These are phyloP conservation scores for Pasiphila rectangulata DNA, from an alignment of 2,888 invertebrate species.

Conservation along the genomic window DNA sequence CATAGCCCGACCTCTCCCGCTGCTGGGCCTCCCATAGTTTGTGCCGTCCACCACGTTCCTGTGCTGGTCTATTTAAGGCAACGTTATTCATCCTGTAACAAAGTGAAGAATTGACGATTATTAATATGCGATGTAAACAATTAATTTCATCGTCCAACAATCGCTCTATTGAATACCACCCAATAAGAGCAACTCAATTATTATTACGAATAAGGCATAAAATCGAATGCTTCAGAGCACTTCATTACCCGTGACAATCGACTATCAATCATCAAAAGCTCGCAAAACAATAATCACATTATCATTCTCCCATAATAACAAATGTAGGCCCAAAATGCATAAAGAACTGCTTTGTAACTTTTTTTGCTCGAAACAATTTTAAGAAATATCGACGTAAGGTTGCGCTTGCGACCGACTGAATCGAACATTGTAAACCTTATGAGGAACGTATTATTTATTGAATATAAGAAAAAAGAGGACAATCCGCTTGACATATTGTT, in stretches of 20 bases:
- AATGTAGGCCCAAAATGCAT: constrained; percentile 73
- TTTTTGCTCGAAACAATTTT: constrained; percentile 62
- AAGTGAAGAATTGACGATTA: background rate
- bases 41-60: no score
- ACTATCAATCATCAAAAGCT: constrained; percentile 72
- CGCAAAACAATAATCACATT: constrained; percentile 81
- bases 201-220: constrained; percentile 46
- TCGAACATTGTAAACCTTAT: constrained; percentile 77
- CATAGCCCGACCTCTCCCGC: no score
- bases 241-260: constrained; percentile 75
- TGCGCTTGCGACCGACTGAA: constrained; percentile 59
- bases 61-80: no score
- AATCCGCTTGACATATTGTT: constrained; percentile 75
- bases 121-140: constrained; percentile 18
- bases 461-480: constrained; percentile 68
- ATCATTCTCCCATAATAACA: constrained; percentile 79
- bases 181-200: constrained; percentile 24
- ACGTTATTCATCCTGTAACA: no score
- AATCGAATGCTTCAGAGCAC: constrained; percentile 60
- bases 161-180: constrained; percentile 21
- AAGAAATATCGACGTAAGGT: constrained; percentile 69
- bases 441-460: constrained; percentile 76
- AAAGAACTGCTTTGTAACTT: constrained; percentile 70
- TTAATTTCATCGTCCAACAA: constrained; percentile 25
- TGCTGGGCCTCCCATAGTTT: no score